phyloP scores from a whole-genome alignment of 2,797 vertebrate genomes.

The Antrozous pallidus region DNA sequence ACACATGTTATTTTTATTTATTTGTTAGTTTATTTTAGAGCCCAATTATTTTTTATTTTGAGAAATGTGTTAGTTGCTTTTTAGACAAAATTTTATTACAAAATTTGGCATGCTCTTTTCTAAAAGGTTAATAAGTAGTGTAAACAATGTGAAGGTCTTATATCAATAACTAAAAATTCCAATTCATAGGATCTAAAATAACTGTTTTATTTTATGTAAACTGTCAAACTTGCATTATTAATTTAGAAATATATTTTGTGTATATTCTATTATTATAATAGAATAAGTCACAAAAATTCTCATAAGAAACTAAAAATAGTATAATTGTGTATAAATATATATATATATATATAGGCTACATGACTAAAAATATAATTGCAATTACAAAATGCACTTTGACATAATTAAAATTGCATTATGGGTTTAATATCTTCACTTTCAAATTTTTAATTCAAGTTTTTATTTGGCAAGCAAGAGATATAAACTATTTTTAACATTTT shows the following conservation, averaged over 20 bases:
- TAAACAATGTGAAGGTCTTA: neutral
- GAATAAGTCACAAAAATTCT: neutral
- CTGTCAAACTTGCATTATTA: neutral
- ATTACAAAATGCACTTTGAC: neutral
- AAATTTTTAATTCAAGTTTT: conserved; percentile 27
- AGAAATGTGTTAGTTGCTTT: neutral
- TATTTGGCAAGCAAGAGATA: neutral
- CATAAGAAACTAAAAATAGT: neutral
- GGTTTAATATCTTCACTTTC: neutral
- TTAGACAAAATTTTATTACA: neutral
- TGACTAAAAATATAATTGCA: neutral
- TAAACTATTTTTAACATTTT: neutral
- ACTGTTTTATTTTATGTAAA: neutral
- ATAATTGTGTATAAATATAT: neutral
- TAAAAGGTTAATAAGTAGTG: neutral
- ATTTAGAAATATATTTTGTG: neutral
- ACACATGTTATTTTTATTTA: neutral
- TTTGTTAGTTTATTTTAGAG: neutral
- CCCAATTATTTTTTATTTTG: neutral
- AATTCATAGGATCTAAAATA: neutral
- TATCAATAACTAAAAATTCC: neutral
- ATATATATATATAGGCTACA: neutral
- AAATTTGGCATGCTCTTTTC: neutral
- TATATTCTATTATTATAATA: neutral
- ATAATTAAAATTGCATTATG: neutral